Conservation (phyloP, 2,113 vertebrate genomes). For the Hemichromis elongatus region DNA sequence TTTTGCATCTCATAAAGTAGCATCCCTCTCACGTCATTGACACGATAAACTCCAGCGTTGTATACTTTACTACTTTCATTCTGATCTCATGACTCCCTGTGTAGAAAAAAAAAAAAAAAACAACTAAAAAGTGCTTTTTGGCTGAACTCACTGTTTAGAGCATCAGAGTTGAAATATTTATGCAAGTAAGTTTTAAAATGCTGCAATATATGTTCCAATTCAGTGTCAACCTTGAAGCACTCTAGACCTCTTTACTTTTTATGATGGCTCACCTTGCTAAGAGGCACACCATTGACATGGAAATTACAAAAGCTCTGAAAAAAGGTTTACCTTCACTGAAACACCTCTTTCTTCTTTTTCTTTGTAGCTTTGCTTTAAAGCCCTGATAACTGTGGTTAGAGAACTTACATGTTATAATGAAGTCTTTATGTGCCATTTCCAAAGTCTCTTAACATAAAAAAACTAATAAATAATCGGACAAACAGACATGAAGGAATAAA, state of each 20-base stretch:
- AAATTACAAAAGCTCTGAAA: conserved; percentile 32
- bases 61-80: background rate
- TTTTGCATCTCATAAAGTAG: background rate
- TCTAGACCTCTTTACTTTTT: conserved; percentile 25
- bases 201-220: conserved; percentile 25
- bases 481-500: background rate
- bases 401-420: background rate
- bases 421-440: background rate
- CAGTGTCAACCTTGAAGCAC: conserved; percentile 35
- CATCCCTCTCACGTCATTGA: background rate
- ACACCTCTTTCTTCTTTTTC: background rate
- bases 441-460: background rate
- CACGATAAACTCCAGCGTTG: background rate
- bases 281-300: conserved; percentile 48
- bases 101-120: background rate
- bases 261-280: conserved; percentile 44
- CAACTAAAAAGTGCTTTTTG: background rate
- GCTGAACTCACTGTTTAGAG: background rate
- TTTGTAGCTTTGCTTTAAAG: conserved; percentile 9
- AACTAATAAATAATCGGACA: background rate
- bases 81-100: background rate
- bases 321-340: conserved; percentile 4
- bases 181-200: conserved; percentile 30
- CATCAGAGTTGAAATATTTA: conserved; percentile 9
- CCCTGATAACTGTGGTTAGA: background rate